Evolutionary conservation across 2,113 vertebrate genomes (phyloP), one percentile per base, ranked within the genome.

Genomic region (Carettochelys insculpta): DNA sequence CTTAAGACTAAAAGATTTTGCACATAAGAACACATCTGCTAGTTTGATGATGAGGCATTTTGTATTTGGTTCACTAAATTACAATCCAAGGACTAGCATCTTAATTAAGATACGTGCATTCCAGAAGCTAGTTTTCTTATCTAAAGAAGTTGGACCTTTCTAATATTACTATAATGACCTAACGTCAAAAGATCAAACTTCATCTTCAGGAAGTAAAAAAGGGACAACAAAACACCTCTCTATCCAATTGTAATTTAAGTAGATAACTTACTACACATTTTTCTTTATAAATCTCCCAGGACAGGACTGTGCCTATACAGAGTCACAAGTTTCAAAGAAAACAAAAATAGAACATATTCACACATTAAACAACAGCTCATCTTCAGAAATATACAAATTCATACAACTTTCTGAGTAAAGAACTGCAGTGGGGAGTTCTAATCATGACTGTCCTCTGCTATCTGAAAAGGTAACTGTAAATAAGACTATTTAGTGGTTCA

Each of bases 61-160:
- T 34, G 86, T 83, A 54, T 82, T 53, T 87, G 92, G 50, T 71
- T 90, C 80, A 95, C 90, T 38, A 87, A 80, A 84, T 82, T 52
- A 83, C 53, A 79, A 87, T 87, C 77, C 79, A 85, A 48, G 5
- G 50, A 54, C 65, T 65, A 83, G 81, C 43, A 54, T 77, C 54
- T 38, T 82, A 85, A 94, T 89, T 86, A 88, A 83, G 20, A 91
- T 29, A 65, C 48, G 24, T 51, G 27, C 75, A 65, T 53, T 89
- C 82, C 19, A 92, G 80, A 51, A 80, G 48, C 56, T 80, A 92
- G 86, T 31, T 90, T 50, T 89, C 89, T 86, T 50, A 90, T 82
- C 9, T 68, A 41, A 85, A 25, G 27, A 7, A 92, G 38, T 4
- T 73, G 43, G 54, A 58, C 48, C 29, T 61, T 27, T 43, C 48